Base-by-base conservation (phyloP, 2,113 vertebrate genomes). In the Nestor notabilis region DNA sequence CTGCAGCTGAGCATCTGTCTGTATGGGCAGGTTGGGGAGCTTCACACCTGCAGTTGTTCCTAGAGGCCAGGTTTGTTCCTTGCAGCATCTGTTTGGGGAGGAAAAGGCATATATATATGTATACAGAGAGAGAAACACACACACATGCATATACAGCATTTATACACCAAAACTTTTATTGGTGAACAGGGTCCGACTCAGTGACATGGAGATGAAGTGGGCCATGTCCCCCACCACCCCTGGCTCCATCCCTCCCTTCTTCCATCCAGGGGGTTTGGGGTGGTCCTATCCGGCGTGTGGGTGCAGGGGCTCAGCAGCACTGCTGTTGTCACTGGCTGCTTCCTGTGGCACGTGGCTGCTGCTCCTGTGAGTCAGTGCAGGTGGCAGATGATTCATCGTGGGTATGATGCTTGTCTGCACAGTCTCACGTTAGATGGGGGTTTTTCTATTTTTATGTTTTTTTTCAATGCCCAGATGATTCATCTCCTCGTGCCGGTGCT, bases 381-480 rank as follows among this genome's bases (percentile, higher is more conserved):
- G 97, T 93, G 87, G 93, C 78, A 92, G 96, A 93, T 97, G 97
- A 98, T 89, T 98, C 95, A 98, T 93, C 43, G 47, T 94, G 79
- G 16, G 70, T 89, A n/a, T 14, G 46, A 92, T 93, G 97, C 87
- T 96, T 89, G 87, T 95, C 96, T 96, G 92, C 79, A 77, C 69
- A 44, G 77, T 77, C 72, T 53, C 93, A 93, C 93, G 78, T 89
- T 91, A 77, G 68, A 60, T 16, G 28, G 11, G 10, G 29, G 35
- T 60, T 64, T 66, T 69, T 44, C 8, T 56, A 0, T 58, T 53
- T 41, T 88, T 55, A 72, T 41, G 56, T 25, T 83, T 83, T 88
- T 76, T 68, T 78, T 83, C 39, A 55, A 19, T 93, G 88, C 46
- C 83, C 75, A 82, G 75, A 95, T 98, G 97, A 98, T 94, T 98